phyloP scores from a whole-genome alignment of 2,888 invertebrate species.

The Hypercompe scribonia region DNA sequence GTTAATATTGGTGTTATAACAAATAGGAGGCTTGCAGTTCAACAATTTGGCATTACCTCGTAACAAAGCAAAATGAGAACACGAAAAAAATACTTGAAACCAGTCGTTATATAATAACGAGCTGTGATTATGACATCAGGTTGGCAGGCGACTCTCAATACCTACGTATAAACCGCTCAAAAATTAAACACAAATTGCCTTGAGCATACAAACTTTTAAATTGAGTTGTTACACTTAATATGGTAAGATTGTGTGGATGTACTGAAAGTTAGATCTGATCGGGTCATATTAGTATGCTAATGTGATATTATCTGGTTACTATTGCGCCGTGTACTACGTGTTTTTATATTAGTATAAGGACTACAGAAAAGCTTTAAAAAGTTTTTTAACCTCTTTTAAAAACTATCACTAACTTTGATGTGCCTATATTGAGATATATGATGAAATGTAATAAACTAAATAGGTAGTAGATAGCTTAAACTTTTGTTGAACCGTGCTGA shows the following conservation, averaged over 20 bases:
- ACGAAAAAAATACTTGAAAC: slow-evolving; percentile 67
- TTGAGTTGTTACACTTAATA: slow-evolving; percentile 49
- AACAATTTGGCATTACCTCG: slow-evolving; percentile 61
- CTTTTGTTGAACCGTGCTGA: no score
- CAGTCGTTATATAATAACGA: slow-evolving; percentile 66
- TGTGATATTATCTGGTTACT: neutral
- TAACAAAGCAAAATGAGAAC: slow-evolving; percentile 67
- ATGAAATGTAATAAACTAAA: no score
- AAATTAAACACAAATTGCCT: slow-evolving; percentile 51
- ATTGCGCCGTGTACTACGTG: neutral
- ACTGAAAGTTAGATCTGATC: slow-evolving; percentile 33
- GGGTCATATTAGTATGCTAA: slow-evolving; percentile 39
- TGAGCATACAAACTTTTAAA: slow-evolving; percentile 50
- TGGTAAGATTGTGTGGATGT: slow-evolving; percentile 42
- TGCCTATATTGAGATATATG: no score
- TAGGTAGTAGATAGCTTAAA: no score
- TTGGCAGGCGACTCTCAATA: slow-evolving; percentile 45
- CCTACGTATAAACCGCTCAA: slow-evolving; percentile 43
- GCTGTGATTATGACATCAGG: slow-evolving; percentile 67
- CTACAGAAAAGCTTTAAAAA: neutral
- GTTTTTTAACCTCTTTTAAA: no score
- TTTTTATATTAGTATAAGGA: neutral
- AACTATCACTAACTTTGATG: no score
- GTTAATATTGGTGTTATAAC: slow-evolving; percentile 30
- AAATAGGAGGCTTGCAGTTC: slow-evolving; percentile 39